Evolutionary conservation across 2,113 vertebrate genomes (phyloP).

Genomic region (Bombycilla garrulus): DNA sequence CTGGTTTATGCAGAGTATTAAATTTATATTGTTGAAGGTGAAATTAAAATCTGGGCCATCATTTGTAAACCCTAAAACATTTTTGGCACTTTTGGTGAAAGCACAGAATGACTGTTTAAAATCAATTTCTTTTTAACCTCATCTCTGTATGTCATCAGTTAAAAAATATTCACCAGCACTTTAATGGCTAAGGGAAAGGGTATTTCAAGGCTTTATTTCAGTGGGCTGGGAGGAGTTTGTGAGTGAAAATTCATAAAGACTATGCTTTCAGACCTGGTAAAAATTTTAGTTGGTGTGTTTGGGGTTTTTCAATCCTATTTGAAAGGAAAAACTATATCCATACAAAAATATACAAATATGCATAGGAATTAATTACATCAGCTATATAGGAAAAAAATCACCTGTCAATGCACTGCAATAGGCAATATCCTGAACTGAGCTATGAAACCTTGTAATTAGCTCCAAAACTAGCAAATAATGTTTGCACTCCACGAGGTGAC

Average conservation of each 20-base stretch:
- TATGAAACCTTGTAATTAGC: background rate
- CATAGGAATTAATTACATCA: background rate
- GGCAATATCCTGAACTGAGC: background rate
- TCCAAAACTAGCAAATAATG: background rate
- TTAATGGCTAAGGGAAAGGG: background rate
- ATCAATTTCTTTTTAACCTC: constrained; percentile 20
- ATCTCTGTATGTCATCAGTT: background rate
- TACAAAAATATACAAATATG: background rate
- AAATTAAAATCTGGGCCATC: background rate
- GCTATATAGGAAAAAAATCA: background rate
- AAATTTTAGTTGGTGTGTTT: background rate
- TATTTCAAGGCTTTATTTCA: background rate
- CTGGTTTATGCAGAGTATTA: background rate
- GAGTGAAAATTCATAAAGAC: background rate
- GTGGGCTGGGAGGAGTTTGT: fast-evolving
- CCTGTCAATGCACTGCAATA: background rate
- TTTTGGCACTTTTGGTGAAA: constrained; percentile 25
- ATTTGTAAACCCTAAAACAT: background rate
- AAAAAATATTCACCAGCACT: background rate
- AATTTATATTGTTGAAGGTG: background rate
- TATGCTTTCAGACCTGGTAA: background rate
- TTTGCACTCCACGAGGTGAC: background rate
- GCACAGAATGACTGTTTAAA: background rate
- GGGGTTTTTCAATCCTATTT: background rate
- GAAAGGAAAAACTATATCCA: background rate